A percentile compares a stretch with the other conserved stretches of the same genome.
Evolutionary conservation across 2,113 vertebrate genomes (phyloP).

Genomic region (Melanotaenia duboulayi): DNA sequence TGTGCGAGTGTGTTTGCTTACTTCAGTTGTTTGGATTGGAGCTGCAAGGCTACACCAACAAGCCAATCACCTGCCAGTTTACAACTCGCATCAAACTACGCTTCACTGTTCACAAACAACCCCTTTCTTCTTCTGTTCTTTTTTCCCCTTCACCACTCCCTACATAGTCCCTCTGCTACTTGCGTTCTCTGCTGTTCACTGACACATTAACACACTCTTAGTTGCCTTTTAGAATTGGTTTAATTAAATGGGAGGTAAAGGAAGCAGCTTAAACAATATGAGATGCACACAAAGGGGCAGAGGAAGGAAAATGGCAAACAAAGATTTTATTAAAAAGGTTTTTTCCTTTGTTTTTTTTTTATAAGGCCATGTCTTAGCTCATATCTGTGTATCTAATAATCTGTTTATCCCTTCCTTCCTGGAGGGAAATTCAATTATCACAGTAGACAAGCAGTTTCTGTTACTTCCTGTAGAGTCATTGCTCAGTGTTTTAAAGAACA

Average conservation of each 20-base stretch:
- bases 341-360: constrained; percentile 66
- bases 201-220: constrained; percentile 8
- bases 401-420: constrained; percentile 29
- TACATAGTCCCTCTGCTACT: no score
- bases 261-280: constrained; percentile 11
- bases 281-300: neutral
- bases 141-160: neutral
- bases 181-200: neutral
- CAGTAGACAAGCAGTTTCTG: constrained; percentile 51
- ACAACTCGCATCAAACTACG: constrained; percentile 44
- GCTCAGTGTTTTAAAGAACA: constrained; percentile 21
- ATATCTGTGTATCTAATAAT: constrained; percentile 61
- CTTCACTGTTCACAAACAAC: constrained; percentile 47
- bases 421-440: constrained; percentile 54
- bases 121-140: neutral
- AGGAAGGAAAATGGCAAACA: constrained; percentile 11
- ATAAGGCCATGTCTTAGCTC: neutral
- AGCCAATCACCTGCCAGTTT: constrained; percentile 64
- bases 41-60: constrained; percentile 59
- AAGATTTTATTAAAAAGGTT: constrained; percentile 41
- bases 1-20: constrained; percentile 12
- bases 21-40: constrained; percentile 52
- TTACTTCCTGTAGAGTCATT: constrained; percentile 52
- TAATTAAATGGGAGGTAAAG: constrained; percentile 33
- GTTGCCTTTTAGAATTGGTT: constrained; percentile 29